A percentile compares a stretch with the other conserved stretches of the same genome.
These are phyloP conservation scores for Esox niger DNA, from an alignment of 2,113 vertebrate genomes.

Conservation along the genomic window DNA sequence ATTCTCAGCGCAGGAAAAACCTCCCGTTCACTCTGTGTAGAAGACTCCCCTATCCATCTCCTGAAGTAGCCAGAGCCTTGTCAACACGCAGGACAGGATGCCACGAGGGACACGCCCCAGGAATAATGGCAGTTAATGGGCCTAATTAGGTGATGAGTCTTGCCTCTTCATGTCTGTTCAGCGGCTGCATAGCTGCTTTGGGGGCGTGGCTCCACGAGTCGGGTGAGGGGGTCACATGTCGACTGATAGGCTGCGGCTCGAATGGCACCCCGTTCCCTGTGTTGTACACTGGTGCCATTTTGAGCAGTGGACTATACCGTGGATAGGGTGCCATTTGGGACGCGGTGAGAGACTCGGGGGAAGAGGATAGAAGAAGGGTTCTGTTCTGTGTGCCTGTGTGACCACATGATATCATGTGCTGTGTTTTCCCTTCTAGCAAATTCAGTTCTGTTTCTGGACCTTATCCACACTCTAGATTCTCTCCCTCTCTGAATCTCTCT, in stretches of 20 bases:
- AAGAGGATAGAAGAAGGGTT: constrained; percentile 1
- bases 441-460: background rate
- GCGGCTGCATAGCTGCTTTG: background rate
- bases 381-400: background rate
- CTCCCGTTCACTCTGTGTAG: no score
- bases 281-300: no score
- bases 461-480: background rate
- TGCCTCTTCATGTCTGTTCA: background rate
- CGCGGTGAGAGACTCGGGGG: no score
- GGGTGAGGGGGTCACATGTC: background rate
- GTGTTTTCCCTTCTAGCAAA: background rate
- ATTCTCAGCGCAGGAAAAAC: background rate
- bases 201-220: constrained; percentile 3
- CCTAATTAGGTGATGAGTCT: no score
- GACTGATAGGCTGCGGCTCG: background rate
- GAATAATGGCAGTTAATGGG: constrained; percentile 4
- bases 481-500: background rate
- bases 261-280: no score
- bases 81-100: background rate
- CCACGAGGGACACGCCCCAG: background rate
- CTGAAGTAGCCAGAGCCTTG: background rate
- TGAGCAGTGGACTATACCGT: background rate
- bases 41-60: no score
- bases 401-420: constrained; percentile 11
- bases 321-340: background rate